A percentile compares a stretch with the other conserved stretches of the same genome.
Evolutionary conservation across 2,797 vertebrate species (phyloP).

Genomic region (Lemur catta): DNA sequence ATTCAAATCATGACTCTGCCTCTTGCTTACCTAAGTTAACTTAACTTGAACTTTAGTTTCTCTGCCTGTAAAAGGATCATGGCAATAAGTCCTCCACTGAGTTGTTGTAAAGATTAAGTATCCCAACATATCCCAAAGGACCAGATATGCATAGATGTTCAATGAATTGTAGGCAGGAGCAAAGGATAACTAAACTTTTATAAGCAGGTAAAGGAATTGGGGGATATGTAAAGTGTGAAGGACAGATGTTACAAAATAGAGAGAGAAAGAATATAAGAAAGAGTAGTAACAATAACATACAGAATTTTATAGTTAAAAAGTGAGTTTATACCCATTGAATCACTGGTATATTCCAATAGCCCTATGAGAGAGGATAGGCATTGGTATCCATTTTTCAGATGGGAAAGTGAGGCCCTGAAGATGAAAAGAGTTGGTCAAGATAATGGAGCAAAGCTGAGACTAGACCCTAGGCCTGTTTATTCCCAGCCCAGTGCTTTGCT

Average conservation of each 20-base stretch:
- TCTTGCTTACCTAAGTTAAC: constrained; percentile 10
- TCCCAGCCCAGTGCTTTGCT: neutral
- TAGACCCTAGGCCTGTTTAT: neutral
- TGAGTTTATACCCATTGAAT: neutral
- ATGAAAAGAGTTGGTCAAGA: neutral
- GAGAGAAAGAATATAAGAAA: neutral
- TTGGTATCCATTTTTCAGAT: neutral
- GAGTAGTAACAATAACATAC: neutral
- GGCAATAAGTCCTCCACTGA: neutral
- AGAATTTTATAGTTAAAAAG: neutral
- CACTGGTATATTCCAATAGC: neutral
- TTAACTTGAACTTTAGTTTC: neutral
- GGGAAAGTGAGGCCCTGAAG: neutral
- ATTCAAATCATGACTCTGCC: neutral
- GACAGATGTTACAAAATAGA: neutral
- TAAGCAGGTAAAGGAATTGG: neutral
- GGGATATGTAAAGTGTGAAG: neutral
- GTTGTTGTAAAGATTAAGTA: neutral
- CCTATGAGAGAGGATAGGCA: neutral
- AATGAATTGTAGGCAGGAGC: neutral
- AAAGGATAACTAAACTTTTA: neutral
- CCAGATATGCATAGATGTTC: neutral
- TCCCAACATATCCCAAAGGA: neutral
- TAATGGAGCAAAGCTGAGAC: neutral
- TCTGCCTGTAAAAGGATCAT: neutral